These are phyloP conservation scores for Pteromalus puparum DNA, from an alignment of 1,140 invertebrate species.

Conservation along the genomic window DNA sequence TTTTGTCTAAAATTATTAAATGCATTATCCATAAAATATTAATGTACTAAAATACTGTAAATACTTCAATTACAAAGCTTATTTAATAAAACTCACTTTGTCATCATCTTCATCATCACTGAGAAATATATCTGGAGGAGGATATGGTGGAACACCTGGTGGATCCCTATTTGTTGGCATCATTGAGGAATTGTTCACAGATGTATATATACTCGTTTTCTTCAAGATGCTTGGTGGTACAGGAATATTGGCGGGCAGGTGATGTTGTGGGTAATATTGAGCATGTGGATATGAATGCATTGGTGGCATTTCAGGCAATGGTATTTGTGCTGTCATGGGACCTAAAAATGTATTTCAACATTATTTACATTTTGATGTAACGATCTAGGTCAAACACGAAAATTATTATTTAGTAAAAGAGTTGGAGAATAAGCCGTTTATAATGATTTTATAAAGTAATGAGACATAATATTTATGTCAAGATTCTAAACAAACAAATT, in stretches of 20 bases:
- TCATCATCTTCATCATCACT: slow-evolving; percentile 79
- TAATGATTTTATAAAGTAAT: too few species aligned
- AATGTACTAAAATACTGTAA: neutral
- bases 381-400: too few species aligned
- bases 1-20: slow-evolving; percentile 59
- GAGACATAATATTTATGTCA: too few species aligned
- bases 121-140: slow-evolving; percentile 82
- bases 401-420: too few species aligned
- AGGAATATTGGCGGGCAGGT: slow-evolving; percentile 71
- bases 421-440: too few species aligned
- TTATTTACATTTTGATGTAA: too few species aligned
- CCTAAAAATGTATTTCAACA: slow-evolving; percentile 74
- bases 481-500: too few species aligned
- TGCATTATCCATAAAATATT: neutral
- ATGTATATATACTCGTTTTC: slow-evolving; percentile 77
- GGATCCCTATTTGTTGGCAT: slow-evolving; percentile 78
- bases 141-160: slow-evolving; percentile 91
- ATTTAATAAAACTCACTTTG: slow-evolving; percentile 63
- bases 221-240: slow-evolving; percentile 84
- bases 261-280: slow-evolving; percentile 70
- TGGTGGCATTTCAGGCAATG: slow-evolving; percentile 83
- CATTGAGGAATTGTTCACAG: slow-evolving; percentile 74
- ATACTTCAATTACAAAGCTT: slow-evolving; percentile 13
- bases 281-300: slow-evolving; percentile 74
- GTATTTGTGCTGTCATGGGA: slow-evolving; percentile 85